Evolutionary conservation across 2,888 invertebrate species (phyloP).

Genomic region (Tubiluchus corallicola): DNA sequence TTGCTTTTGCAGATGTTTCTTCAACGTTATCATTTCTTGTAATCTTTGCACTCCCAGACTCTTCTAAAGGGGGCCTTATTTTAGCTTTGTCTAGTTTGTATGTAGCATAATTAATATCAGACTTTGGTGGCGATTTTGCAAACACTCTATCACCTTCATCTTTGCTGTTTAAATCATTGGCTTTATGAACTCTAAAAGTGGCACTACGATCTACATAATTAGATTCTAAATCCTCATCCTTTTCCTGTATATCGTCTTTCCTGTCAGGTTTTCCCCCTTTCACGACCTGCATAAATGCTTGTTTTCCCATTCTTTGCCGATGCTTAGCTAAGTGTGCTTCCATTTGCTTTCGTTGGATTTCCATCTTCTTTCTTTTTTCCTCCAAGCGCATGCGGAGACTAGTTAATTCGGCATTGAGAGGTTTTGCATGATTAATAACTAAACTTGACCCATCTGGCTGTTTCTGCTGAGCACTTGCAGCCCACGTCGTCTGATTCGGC

Average conservation of each 20-base stretch:
- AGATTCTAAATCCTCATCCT: no score
- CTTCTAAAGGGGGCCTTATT: no score
- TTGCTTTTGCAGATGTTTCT: no score
- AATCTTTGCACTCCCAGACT: no score
- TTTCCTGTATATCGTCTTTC: no score
- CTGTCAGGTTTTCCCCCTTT: no score
- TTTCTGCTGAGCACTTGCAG: neutral
- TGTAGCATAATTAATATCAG: no score
- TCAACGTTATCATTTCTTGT: no score
- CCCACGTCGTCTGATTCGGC: conserved; percentile 3
- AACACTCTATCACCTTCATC: no score
- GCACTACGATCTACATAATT: neutral
- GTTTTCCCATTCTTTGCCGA: neutral
- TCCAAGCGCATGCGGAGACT: conserved; percentile 1
- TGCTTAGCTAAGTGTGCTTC: neutral
- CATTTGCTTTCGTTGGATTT: neutral
- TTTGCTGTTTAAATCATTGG: no score
- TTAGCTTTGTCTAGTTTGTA: no score
- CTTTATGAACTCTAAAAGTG: neutral
- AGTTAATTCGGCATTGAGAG: neutral
- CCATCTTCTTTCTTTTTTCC: neutral
- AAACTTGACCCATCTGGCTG: neutral
- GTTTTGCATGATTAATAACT: neutral
- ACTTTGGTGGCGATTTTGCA: no score
- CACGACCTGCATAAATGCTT: conserved; percentile 1